A percentile compares a stretch with the other conserved stretches of the same genome.
These are phyloP conservation scores for Drosophila willistoni DNA, from an alignment of 1,140 invertebrate species.

Conservation along the genomic window DNA sequence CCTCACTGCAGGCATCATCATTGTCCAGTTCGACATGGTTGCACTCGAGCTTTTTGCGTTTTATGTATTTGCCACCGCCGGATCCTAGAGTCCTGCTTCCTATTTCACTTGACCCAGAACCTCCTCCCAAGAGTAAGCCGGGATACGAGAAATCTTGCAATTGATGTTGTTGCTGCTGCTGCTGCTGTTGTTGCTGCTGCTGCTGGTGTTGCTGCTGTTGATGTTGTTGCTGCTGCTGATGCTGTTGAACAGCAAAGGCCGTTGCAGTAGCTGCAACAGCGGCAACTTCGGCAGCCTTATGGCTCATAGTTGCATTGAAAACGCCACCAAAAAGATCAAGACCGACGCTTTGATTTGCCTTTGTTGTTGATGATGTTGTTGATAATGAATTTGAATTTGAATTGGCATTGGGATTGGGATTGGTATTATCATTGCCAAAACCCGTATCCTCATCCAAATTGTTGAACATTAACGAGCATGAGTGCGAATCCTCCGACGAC, in stretches of 20 bases:
- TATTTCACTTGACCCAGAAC: not conserved
- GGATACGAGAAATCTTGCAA: conserved; percentile 40
- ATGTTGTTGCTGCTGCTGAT: conserved; percentile 33
- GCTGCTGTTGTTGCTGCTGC: conserved; percentile 28
- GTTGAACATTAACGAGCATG: conserved; percentile 6
- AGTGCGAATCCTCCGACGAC: conserved; percentile 39
- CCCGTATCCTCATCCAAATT: conserved; percentile 59
- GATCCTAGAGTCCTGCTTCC: conserved; percentile 8
- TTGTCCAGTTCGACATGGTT: conserved; percentile 86
- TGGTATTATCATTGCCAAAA: conserved; percentile 61
- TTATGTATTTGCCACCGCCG: conserved; percentile 72
- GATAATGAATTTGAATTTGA: conserved; percentile 8
- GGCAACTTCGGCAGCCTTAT: conserved; percentile 31
- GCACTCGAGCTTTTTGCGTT: conserved; percentile 87
- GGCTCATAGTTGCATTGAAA: conserved; percentile 46
- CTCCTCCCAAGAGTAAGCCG: conserved; percentile 17
- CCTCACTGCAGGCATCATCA: conserved; percentile 86
- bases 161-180: conserved; percentile 17
- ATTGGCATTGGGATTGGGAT: not conserved
- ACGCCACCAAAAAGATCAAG: conserved; percentile 54
- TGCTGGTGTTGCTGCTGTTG: conserved; percentile 29
- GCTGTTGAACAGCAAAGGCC: conserved; percentile 40
- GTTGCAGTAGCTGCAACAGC: conserved; percentile 28
- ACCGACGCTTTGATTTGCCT: not conserved
- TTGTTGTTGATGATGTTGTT: not conserved